Evolutionary conservation across 2,113 vertebrate genomes (phyloP).

Genomic region (Zapus hudsonius): DNA sequence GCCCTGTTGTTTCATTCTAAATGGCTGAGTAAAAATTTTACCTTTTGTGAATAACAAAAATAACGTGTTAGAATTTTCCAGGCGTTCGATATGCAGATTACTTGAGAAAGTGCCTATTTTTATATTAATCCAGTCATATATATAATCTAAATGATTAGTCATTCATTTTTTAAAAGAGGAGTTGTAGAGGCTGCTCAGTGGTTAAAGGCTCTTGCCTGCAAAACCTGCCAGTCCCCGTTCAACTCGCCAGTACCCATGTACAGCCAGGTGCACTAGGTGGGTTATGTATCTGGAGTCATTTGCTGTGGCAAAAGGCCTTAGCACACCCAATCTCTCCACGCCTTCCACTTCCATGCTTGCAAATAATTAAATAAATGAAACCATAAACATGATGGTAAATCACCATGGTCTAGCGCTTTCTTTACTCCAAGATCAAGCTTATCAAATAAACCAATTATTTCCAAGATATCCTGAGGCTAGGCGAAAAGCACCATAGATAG

Average conservation of each 20-base stretch:
- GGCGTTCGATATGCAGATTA: neutral
- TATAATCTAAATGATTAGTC: neutral
- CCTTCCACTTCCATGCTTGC: no score
- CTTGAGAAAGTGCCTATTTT: neutral
- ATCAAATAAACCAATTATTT: neutral
- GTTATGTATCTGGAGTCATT: no score
- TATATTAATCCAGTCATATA: neutral
- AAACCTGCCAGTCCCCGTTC: no score
- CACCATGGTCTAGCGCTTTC: neutral
- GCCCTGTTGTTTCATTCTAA: slow-evolving; percentile 42
- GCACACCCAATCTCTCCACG: no score
- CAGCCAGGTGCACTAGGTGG: no score
- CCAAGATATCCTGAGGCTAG: neutral
- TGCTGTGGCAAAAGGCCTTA: no score
- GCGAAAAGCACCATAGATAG: neutral
- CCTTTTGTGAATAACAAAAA: slow-evolving; percentile 66
- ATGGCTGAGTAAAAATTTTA: slow-evolving; percentile 57
- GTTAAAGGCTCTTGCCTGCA: no score
- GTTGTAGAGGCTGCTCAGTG: no score
- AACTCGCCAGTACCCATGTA: no score
- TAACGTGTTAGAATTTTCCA: slow-evolving; percentile 39
- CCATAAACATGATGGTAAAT: neutral
- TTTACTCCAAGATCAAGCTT: slow-evolving; percentile 8
- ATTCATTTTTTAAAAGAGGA: neutral
- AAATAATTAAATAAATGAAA: no score